Percentiles rank a stretch among this genome's conserved stretches.
phyloP scores from a whole-genome alignment of 2,888 invertebrate genomes.

The Anarsia innoxiella region DNA sequence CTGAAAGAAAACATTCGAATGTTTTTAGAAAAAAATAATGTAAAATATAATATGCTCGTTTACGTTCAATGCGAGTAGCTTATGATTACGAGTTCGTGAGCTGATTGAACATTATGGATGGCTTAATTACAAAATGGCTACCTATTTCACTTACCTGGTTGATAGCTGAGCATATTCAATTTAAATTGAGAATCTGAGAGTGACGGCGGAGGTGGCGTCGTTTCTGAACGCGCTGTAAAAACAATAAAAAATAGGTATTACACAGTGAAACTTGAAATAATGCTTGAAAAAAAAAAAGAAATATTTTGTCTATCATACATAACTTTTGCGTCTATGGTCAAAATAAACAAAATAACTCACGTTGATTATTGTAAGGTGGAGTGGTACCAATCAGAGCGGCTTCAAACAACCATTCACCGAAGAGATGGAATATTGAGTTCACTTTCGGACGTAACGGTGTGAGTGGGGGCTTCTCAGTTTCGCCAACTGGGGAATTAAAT shows the following conservation, averaged over 20 bases:
- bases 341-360: no score
- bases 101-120: no score
- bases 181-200: slow-evolving; percentile 80
- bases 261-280: no score
- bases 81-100: no score
- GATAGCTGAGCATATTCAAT: slow-evolving; percentile 85
- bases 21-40: not conserved
- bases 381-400: slow-evolving; percentile 91
- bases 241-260: slow-evolving; percentile 2
- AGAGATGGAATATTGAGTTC: slow-evolving; percentile 95
- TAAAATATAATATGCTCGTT: not conserved
- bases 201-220: slow-evolving; percentile 74
- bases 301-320: no score
- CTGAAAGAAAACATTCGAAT: slow-evolving; percentile 33
- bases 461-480: slow-evolving; percentile 77
- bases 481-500: slow-evolving; percentile 73
- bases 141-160: no score
- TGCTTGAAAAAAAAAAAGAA: no score
- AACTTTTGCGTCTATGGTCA: no score
- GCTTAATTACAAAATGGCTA: no score
- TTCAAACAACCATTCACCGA: slow-evolving; percentile 98
- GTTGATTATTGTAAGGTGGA: slow-evolving; percentile 37
- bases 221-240: slow-evolving; percentile 53
- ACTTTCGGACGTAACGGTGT: slow-evolving; percentile 90
- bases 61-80: no score